A percentile compares a stretch with the other conserved stretches of the same genome.
phyloP scores from a whole-genome alignment of 2,888 invertebrate species.

The Pollenia amentaria region DNA sequence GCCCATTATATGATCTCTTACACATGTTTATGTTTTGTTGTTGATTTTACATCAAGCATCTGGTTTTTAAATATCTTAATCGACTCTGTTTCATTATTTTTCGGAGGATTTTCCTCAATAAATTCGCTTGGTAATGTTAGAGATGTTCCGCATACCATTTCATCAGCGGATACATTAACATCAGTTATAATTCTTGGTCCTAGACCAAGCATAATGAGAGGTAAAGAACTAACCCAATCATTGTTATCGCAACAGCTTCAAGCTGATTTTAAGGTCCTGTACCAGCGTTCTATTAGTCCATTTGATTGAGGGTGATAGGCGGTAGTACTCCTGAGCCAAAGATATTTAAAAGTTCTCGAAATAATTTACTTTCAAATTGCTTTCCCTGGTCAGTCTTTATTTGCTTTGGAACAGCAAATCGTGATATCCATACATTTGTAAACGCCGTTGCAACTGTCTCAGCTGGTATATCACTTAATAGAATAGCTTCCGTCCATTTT shows the following conservation, averaged over 20 bases:
- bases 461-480: conserved; percentile 25
- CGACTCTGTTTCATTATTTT: neutral
- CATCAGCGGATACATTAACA: conserved; percentile 19
- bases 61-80: neutral
- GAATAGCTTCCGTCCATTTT: conserved; percentile 38
- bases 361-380: conserved; percentile 43
- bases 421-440: conserved; percentile 8
- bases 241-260: conserved; percentile 27
- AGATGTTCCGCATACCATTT: too few species aligned
- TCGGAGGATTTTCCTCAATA: neutral
- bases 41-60: neutral
- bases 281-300: conserved; percentile 37
- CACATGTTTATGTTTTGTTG: neutral
- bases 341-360: too few species aligned
- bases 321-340: conserved; percentile 27
- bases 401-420: conserved; percentile 33
- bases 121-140: neutral
- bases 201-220: conserved; percentile 21
- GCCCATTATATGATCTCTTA: neutral
- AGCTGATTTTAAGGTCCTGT: conserved; percentile 37
- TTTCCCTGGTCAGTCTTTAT: conserved; percentile 26
- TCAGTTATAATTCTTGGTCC: conserved; percentile 17
- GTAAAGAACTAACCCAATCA: conserved; percentile 20
- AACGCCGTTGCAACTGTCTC: conserved; percentile 41
- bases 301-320: conserved; percentile 48